Evolutionary conservation across 2,888 invertebrate genomes (phyloP).

Genomic region (Catocala fraxini): DNA sequence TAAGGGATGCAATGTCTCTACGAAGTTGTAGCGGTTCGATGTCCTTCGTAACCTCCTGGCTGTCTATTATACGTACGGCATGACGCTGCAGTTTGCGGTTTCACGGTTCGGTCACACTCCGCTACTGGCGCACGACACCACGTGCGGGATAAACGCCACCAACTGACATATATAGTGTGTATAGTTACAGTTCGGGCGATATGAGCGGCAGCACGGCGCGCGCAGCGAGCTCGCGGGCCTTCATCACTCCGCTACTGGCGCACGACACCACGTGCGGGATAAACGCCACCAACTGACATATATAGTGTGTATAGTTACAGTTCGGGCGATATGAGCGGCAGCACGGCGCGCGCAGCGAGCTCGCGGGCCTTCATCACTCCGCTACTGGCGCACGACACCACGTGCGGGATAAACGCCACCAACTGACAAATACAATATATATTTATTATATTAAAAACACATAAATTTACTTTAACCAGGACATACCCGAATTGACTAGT

Average conservation of each 20-base stretch:
- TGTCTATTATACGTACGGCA: too few relatives aligned
- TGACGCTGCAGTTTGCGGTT: too few relatives aligned
- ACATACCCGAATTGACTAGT: too few relatives aligned
- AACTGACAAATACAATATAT: slow-evolving; percentile 75
- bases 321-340: slow-evolving; percentile 61
- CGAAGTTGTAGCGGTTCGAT: too few relatives aligned
- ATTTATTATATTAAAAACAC: neutral
- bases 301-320: slow-evolving; percentile 45
- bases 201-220: slow-evolving; percentile 83
- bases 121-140: slow-evolving; percentile 89
- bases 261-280: slow-evolving; percentile 89
- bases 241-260: slow-evolving; percentile 89
- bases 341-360: slow-evolving; percentile 90
- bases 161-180: slow-evolving; percentile 76
- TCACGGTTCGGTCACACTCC: too few relatives aligned
- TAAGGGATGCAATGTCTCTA: too few relatives aligned
- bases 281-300: slow-evolving; percentile 89
- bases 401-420: slow-evolving; percentile 89
- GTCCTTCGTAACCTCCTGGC: too few relatives aligned
- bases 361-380: slow-evolving; percentile 90
- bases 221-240: slow-evolving; percentile 92
- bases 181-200: slow-evolving; percentile 54
- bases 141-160: slow-evolving; percentile 89
- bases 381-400: slow-evolving; percentile 89
- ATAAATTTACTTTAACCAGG: too few relatives aligned